phyloP scores from a whole-genome alignment of 2,113 vertebrate species.

The Ranitomeya imitator region DNA sequence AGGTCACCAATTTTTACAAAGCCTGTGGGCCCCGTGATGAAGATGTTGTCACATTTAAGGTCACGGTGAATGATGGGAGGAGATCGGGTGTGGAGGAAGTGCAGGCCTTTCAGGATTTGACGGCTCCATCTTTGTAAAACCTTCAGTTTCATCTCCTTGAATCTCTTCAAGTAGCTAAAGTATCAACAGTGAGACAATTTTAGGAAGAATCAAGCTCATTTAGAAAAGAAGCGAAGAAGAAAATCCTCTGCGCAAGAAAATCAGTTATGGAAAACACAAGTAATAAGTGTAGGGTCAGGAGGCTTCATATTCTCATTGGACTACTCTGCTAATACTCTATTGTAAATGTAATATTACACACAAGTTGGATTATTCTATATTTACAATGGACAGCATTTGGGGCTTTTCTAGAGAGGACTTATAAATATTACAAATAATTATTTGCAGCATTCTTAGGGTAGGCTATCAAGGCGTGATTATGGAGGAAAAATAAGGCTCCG shows the following conservation, averaged over 20 bases:
- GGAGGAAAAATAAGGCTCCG: background rate
- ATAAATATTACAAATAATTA: background rate
- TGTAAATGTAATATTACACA: background rate
- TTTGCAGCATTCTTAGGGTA: background rate
- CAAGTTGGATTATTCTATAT: background rate
- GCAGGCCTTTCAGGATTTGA: slow-evolving; percentile 94
- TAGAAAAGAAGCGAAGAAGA: background rate
- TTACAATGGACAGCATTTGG: background rate
- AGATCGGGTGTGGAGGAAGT: slow-evolving; percentile 92
- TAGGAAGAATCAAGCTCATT: background rate
- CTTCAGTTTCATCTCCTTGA: slow-evolving; percentile 97
- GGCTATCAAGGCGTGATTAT: background rate
- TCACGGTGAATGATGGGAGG: slow-evolving; percentile 97
- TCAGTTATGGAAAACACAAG: background rate
- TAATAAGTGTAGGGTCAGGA: background rate
- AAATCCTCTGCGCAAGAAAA: background rate
- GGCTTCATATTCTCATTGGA: background rate
- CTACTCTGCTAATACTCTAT: background rate
- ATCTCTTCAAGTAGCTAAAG: slow-evolving; percentile 89
- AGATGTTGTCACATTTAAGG: slow-evolving; percentile 98
- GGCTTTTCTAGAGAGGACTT: background rate
- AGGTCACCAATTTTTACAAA: slow-evolving; percentile 97
- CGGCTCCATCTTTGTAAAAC: slow-evolving; percentile 93
- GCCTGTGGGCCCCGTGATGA: slow-evolving; percentile 95
- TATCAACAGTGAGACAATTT: background rate